Base-by-base conservation (phyloP, 2,888 invertebrate genomes). In the Cephonodes hylas region DNA sequence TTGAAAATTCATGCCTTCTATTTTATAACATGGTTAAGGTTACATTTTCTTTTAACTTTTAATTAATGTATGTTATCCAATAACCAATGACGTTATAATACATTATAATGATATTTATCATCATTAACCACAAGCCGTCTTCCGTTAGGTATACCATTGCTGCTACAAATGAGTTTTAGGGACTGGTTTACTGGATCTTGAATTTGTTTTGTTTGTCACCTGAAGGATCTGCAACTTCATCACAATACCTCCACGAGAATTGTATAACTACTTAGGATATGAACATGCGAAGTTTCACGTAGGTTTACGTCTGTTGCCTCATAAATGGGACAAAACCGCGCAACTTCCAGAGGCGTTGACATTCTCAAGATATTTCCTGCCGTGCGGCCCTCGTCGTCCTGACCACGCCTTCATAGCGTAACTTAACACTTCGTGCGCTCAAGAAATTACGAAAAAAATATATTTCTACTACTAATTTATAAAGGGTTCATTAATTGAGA, bases 401-500 rank as follows among this genome's bases (percentile, higher is more conserved):
- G n/a, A 46, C 46, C 25, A 46, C 23, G 45, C 22, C 22, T 45
- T 22, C 13, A 13, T 22, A 22, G 20, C 23, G 45, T 8, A 22
- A 38, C 38, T 38, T 38, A n/a, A 13, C 20, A 45, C 45, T 46
- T 46, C 22, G 25, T 46, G 25, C 25, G 13, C 13, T 13, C 6
- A 6, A 5, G 22, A 45, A 45, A 45, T 45, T 45, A 22, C 22
- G 4, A n/a, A 2, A 73, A 73, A 68, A 68, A 69, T 72, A 65
- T 65, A 10, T 38, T 38, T 38, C 3, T n/a, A n/a, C 13, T 38
- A 4, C n/a, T 38, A n/a, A n/a, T n/a, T n/a, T n/a, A n/a, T n/a
- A n/a, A n/a, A n/a, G 38, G n/a, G 13, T 38, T 38, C 38, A n/a
- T n/a, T 38, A 3, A 38, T 38, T n/a, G n/a, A 38, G 10, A 5